Percentiles rank a stretch among this genome's conserved stretches.
phyloP scores from a whole-genome alignment of 2,797 vertebrate species.

The Menidia menidia region DNA sequence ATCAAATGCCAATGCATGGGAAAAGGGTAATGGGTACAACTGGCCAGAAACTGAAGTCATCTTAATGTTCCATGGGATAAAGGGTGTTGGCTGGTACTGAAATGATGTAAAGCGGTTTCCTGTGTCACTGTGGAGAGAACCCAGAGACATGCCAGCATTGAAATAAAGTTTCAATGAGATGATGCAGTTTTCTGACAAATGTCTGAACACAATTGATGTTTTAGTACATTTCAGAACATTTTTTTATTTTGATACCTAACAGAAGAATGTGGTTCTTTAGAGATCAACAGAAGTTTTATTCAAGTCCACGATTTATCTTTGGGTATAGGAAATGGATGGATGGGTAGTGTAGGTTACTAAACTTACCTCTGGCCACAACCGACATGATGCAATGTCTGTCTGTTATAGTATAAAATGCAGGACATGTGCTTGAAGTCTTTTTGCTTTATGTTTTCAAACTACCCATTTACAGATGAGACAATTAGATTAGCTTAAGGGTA shows the following conservation, averaged over 20 bases:
- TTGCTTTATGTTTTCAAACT: conserved; percentile 1
- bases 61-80: conserved; percentile 23
- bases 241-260: no score
- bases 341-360: no score
- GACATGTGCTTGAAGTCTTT: no score
- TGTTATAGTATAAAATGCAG: no score
- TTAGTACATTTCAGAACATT: no score
- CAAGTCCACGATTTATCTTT: no score
- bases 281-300: no score
- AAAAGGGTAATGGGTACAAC: neutral
- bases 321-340: no score
- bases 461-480: no score
- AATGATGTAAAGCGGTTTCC: conserved; percentile 9
- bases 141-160: conserved; percentile 17
- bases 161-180: conserved; percentile 15
- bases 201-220: neutral
- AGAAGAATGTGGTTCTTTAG: no score
- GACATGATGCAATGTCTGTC: neutral
- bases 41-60: conserved; percentile 8
- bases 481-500: no score
- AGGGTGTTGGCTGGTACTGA: conserved; percentile 41
- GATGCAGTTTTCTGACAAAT: conserved; percentile 10
- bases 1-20: neutral
- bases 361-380: no score
- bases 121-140: conserved; percentile 34